Evolutionary conservation across 2,888 invertebrate genomes (phyloP).

Genomic region (Cerceris rybyensis): DNA sequence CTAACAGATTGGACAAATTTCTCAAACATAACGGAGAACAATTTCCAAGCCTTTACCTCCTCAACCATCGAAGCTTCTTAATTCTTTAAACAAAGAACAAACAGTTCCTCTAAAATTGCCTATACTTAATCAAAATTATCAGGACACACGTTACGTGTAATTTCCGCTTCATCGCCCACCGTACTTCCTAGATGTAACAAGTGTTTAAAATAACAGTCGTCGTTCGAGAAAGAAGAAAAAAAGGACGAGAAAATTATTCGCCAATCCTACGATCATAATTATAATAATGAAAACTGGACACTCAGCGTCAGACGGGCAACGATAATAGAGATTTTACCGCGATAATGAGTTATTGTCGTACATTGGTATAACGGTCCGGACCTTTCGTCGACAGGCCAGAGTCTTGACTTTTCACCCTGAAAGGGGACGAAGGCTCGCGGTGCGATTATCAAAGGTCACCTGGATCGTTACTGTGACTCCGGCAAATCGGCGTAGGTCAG

Average conservation of each 20-base stretch:
- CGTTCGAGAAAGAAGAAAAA: background rate
- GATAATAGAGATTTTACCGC: constrained; percentile 44
- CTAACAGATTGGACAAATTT: too few relatives aligned
- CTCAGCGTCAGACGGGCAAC: background rate
- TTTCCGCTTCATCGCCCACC: too few relatives aligned
- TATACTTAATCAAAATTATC: too few relatives aligned
- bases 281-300: constrained; percentile 15
- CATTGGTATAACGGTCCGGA: constrained; percentile 53
- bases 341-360: constrained; percentile 60
- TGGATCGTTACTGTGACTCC: constrained; percentile 57
- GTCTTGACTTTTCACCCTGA: constrained; percentile 56
- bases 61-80: too few relatives aligned
- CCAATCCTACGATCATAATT: background rate
- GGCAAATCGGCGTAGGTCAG: constrained; percentile 64
- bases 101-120: too few relatives aligned
- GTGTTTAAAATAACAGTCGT: background rate
- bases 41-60: too few relatives aligned
- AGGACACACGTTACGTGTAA: too few relatives aligned
- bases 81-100: too few relatives aligned
- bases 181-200: too few relatives aligned
- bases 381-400: constrained; percentile 28
- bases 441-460: constrained; percentile 59
- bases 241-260: background rate
- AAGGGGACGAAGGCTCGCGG: constrained; percentile 35
- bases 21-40: too few relatives aligned